phyloP scores from a whole-genome alignment of 2,888 invertebrate species.

The Dynastes grantii region DNA sequence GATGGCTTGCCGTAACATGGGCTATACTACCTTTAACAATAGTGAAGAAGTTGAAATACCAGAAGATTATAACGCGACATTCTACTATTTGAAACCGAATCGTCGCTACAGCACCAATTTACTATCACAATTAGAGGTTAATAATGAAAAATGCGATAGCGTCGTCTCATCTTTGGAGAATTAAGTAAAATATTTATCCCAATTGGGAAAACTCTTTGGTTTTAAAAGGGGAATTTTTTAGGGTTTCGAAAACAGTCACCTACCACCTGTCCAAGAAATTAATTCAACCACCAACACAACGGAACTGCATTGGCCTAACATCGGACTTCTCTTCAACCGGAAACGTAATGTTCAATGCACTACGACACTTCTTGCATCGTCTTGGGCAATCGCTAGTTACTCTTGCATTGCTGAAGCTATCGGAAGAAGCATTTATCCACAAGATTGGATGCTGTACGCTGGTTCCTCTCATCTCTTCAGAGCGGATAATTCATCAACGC shows the following conservation, averaged over 20 bases:
- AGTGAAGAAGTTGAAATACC: conserved; percentile 64
- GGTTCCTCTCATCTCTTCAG: conserved; percentile 66
- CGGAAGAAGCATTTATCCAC: conserved; percentile 43
- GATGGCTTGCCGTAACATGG: conserved; percentile 73
- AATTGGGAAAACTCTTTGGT: conserved; percentile 11
- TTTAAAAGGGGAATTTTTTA: conserved; percentile 55
- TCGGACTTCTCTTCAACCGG: conserved; percentile 72
- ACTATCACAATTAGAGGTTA: conserved; percentile 70
- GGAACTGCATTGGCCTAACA: conserved; percentile 75
- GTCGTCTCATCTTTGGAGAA: no score
- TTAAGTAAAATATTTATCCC: no score
- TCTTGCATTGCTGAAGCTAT: conserved; percentile 66
- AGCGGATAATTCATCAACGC: conserved; percentile 65
- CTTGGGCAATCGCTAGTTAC: conserved; percentile 72
- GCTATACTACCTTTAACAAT: conserved; percentile 70
- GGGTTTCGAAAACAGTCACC: conserved; percentile 69
- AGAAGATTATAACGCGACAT: conserved; percentile 61
- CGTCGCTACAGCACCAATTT: conserved; percentile 63
- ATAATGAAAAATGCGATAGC: conserved; percentile 69
- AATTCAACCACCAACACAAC: conserved; percentile 66
- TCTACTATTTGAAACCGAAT: conserved; percentile 60
- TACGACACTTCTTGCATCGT: conserved; percentile 70
- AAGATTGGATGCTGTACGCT: conserved; percentile 66
- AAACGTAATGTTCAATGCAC: conserved; percentile 71
- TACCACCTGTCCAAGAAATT: conserved; percentile 66